These are phyloP conservation scores for Macrostomum lignano DNA, from an alignment of 1,140 invertebrate species.

Conservation along the genomic window DNA sequence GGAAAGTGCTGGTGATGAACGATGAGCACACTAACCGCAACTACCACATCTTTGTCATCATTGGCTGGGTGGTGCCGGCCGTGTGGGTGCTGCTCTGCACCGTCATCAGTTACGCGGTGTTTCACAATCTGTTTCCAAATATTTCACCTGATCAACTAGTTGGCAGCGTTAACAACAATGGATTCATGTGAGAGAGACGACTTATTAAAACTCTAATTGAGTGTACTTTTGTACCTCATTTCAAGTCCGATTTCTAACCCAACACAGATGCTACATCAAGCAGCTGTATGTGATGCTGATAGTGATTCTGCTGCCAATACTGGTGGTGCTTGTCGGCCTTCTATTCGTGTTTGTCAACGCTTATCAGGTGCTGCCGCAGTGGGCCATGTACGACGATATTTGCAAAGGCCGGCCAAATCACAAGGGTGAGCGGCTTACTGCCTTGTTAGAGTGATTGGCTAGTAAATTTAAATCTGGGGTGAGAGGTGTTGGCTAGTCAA, in stretches of 20 bases:
- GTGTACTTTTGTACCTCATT: constrained; percentile 2
- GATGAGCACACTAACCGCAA: constrained; percentile 23
- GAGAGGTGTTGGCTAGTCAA: too few relatives aligned
- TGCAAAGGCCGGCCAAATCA: constrained; percentile 18
- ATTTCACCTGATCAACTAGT: constrained; percentile 14
- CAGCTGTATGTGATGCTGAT: constrained; percentile 16
- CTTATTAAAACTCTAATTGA: constrained; percentile 3
- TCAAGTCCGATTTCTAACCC: neutral
- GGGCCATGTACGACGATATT: constrained; percentile 23
- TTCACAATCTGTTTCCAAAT: constrained; percentile 14
- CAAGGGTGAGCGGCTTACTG: constrained; percentile 15
- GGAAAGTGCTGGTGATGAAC: constrained; percentile 20
- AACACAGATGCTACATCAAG: constrained; percentile 18
- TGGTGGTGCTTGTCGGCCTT: constrained; percentile 13
- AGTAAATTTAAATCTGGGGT: too few relatives aligned
- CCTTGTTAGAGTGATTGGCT: too few relatives aligned
- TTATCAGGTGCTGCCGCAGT: constrained; percentile 17
- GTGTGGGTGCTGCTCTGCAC: constrained; percentile 16
- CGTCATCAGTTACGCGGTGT: constrained; percentile 15
- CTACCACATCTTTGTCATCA: constrained; percentile 16
- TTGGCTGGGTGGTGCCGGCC: constrained; percentile 22
- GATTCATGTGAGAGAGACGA: constrained; percentile 16
- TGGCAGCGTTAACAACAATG: constrained; percentile 18
- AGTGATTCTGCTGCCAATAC: constrained; percentile 15
- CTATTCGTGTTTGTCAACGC: constrained; percentile 17